These are phyloP conservation scores for Phyllostomus discolor DNA, from an alignment of 2,113 vertebrate genomes.

Conservation along the genomic window DNA sequence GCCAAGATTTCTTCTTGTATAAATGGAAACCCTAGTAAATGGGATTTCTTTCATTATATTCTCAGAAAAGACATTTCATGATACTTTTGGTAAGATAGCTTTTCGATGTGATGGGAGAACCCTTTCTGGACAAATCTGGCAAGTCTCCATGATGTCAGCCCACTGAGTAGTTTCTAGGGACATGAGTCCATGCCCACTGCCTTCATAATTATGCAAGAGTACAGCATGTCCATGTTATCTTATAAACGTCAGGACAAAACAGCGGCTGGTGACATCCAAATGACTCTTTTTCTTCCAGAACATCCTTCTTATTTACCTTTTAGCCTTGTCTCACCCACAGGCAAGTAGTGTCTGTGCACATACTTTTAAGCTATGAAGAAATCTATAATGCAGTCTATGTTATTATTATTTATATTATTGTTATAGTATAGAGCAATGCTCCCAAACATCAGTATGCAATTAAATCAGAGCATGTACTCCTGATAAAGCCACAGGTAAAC, in stretches of 20 bases:
- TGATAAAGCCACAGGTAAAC: not conserved
- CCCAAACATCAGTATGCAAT: not conserved
- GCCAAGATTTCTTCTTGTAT: not conserved
- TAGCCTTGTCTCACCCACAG: not conserved
- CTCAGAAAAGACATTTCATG: not conserved
- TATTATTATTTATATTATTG: not conserved
- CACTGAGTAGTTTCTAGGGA: not conserved
- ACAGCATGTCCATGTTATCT: not conserved
- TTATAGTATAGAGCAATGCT: not conserved
- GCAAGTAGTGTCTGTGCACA: not conserved
- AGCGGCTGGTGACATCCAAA: not conserved
- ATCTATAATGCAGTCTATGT: not conserved
- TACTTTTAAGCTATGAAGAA: not conserved
- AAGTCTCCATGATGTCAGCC: not conserved
- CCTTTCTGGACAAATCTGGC: not conserved
- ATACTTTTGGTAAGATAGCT: not conserved
- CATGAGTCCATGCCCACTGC: not conserved
- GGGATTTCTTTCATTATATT: not conserved
- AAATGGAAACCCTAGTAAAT: not conserved
- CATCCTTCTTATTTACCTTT: not conserved
- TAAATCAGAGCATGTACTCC: not conserved
- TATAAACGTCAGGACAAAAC: not conserved
- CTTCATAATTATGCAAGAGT: not conserved
- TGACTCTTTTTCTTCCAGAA: not conserved
- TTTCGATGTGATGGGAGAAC: not conserved